Conservation (phyloP, 2,113 vertebrate species). For the Haemorhous mexicanus region DNA sequence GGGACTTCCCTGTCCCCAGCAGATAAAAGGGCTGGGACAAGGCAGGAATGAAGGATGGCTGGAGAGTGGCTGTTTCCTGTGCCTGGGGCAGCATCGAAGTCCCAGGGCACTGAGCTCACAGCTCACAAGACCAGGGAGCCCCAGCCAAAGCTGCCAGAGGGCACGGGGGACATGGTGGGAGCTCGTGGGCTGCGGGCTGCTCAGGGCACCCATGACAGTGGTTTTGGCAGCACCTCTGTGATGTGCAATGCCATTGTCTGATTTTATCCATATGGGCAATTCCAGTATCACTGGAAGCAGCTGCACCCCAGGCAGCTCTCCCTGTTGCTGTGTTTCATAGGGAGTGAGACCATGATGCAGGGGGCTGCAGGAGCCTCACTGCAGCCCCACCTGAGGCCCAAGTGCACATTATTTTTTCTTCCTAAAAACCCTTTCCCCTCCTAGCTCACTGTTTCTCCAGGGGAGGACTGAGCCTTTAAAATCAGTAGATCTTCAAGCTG, state of each 20-base stretch:
- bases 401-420: background rate
- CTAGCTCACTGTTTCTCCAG: background rate
- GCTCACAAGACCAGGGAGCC: background rate
- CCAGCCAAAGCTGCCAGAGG: background rate
- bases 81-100: background rate
- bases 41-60: background rate
- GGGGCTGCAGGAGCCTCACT: background rate
- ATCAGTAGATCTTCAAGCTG: background rate
- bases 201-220: rapidly evolving
- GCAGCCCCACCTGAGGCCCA: background rate
- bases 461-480: background rate
- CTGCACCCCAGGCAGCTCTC: background rate
- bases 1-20: background rate
- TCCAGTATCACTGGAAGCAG: background rate
- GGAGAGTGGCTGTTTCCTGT: background rate
- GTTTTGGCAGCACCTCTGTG: background rate
- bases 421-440: background rate
- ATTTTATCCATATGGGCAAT: background rate
- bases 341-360: rapidly evolving
- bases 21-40: background rate
- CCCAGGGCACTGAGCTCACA: background rate
- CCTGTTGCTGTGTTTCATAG: background rate
- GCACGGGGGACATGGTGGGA: background rate
- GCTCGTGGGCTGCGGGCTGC: background rate
- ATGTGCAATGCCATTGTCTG: background rate